These are phyloP conservation scores for Mirza zaza DNA, from an alignment of 2,113 vertebrate species.

Conservation along the genomic window DNA sequence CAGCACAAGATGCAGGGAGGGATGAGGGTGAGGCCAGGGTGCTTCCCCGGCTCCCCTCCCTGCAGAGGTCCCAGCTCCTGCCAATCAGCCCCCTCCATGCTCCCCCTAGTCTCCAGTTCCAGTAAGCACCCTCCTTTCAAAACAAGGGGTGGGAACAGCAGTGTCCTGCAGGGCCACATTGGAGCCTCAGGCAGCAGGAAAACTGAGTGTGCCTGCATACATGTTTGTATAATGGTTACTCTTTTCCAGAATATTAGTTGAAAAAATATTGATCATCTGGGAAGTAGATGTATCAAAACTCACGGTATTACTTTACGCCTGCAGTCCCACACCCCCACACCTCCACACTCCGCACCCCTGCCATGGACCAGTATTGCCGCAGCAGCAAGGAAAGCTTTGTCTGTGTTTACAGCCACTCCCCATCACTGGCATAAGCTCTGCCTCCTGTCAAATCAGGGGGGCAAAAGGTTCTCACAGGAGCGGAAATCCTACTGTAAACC, in stretches of 20 bases:
- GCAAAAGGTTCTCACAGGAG: no score
- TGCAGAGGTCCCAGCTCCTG: neutral
- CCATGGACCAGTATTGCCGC: no score
- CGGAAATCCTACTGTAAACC: no score
- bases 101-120: neutral
- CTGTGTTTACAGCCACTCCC: no score
- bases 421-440: no score
- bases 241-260: neutral
- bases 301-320: neutral
- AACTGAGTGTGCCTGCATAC: neutral
- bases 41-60: neutral
- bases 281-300: neutral
- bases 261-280: neutral
- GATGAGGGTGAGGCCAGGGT: neutral
- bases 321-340: no score
- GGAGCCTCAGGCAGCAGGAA: neutral
- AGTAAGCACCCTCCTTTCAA: neutral
- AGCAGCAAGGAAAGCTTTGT: no score
- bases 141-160: accelerated
- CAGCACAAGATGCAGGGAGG: neutral
- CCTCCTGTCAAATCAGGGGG: no score
- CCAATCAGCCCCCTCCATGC: neutral
- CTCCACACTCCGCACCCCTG: no score
- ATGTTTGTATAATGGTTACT: neutral
- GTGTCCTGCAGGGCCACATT: accelerated